These are phyloP conservation scores for Agrypnia vestita DNA, from an alignment of 1,140 invertebrate species.

Conservation along the genomic window DNA sequence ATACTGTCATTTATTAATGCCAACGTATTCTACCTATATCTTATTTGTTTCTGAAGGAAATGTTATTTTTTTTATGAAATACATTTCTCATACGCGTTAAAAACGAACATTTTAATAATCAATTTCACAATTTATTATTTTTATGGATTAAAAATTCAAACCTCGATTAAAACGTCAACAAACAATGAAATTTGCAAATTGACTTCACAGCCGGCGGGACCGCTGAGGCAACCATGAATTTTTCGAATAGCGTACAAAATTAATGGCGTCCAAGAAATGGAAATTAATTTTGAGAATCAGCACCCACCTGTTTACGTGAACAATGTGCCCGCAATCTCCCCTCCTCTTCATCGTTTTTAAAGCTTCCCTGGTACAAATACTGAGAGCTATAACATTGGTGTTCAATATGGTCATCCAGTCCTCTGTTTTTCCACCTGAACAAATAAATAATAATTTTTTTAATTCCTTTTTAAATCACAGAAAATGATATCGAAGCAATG, in stretches of 20 bases:
- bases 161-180: not conserved
- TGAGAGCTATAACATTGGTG: slow-evolving; percentile 74
- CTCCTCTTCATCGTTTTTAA: slow-evolving; percentile 75
- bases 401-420: slow-evolving; percentile 60
- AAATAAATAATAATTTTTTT: not conserved
- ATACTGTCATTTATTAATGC: slow-evolving; percentile 25
- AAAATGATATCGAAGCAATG: too few species aligned
- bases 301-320: slow-evolving; percentile 76
- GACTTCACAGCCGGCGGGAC: not conserved
- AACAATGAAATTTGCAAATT: not conserved
- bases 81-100: not conserved
- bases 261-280: not conserved
- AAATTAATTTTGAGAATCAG: not conserved
- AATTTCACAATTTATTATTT: too few species aligned
- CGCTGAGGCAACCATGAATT: not conserved
- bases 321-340: slow-evolving; percentile 78
- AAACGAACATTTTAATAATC: not conserved
- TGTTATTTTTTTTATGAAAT: too few species aligned
- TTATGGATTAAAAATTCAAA: not conserved
- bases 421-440: slow-evolving; percentile 9
- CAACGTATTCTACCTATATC: not conserved
- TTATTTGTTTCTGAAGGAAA: not conserved
- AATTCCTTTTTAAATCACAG: not conserved
- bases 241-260: not conserved
- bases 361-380: slow-evolving; percentile 73